phyloP scores from a whole-genome alignment of 1,140 invertebrate species.

The Propsilocerus akamusi region DNA sequence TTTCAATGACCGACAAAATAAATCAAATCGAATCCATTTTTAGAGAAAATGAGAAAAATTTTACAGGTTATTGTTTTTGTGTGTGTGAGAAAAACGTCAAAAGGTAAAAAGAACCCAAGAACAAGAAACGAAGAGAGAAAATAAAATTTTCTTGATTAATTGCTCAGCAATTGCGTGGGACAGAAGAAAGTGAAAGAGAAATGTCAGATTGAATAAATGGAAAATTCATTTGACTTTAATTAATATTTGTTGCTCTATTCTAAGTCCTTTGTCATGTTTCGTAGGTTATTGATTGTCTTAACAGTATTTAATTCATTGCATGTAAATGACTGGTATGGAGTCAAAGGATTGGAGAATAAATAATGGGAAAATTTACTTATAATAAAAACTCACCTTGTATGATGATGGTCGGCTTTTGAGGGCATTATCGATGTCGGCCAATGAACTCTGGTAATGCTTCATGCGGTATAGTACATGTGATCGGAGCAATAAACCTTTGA shows the following conservation, averaged over 20 bases:
- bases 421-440: conserved; percentile 47
- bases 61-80: too few species aligned
- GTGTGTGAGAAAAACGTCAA: too few species aligned
- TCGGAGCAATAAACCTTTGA: conserved; percentile 45
- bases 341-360: neutral
- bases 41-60: too few species aligned
- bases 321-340: neutral
- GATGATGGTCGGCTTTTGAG: conserved; percentile 46
- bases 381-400: conserved; percentile 38
- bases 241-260: neutral
- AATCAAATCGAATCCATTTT: too few species aligned
- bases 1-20: too few species aligned
- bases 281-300: too few species aligned
- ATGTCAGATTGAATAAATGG: neutral
- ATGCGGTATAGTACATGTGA: conserved; percentile 42
- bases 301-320: too few species aligned
- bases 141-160: too few species aligned
- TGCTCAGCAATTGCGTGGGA: too few species aligned
- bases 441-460: conserved; percentile 41
- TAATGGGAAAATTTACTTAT: neutral
- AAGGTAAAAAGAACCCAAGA: too few species aligned
- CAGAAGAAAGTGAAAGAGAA: too few species aligned
- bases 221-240: neutral
- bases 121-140: too few species aligned
- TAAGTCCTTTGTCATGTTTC: neutral